Evolutionary conservation across 2,113 vertebrate species (phyloP), one percentile per base, ranked within the genome.

Genomic region (Tachysurus fulvidraco): DNA sequence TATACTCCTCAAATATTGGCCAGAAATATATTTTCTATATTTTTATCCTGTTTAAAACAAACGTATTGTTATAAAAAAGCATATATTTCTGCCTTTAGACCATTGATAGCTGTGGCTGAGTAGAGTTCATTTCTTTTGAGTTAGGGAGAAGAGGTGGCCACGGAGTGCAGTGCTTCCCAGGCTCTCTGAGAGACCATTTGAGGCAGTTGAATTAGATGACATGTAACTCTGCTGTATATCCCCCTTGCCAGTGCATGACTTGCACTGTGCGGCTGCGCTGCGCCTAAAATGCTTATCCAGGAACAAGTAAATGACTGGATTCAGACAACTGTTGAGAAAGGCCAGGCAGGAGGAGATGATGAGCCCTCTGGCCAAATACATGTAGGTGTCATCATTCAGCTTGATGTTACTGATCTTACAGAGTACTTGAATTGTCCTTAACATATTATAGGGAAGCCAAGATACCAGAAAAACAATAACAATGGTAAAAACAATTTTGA

Each of bases 321-420:
- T 97, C 79, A 96, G 86, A n/a, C 96, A 96, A 91, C 96, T 96
- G 94, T 96, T 96, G 76, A 95, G 52, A 85, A 98, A 98, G 21
- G 96, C 97, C 91, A 97, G 88, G 90, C 96, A 96, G 86, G 95
- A 95, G 5, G 96, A 94, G 46, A 94, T 0, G 1, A 88, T 16
- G 62, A 96, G 88, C 4, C 95, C 96, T 69, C 92, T 90, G 14
- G 25, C 76, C 55, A 95, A 89, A 17, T 81, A 79, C 36, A 46
- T 81, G 69, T 87, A 41, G 0, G 73, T 85, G 0, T 77, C 16
- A 5, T 94, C 94, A 8, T 91, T 88, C 0, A 92, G 83, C 1
- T 87, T 4, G 4, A 9, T 21, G 0, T 83, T 13, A 46, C 80
- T 50, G 76, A 95, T 73, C 10, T 86, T 69, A 0, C 83, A 90